Conservation (phyloP, 2,888 invertebrate genomes). For the Caenorhabditis japonica region DNA sequence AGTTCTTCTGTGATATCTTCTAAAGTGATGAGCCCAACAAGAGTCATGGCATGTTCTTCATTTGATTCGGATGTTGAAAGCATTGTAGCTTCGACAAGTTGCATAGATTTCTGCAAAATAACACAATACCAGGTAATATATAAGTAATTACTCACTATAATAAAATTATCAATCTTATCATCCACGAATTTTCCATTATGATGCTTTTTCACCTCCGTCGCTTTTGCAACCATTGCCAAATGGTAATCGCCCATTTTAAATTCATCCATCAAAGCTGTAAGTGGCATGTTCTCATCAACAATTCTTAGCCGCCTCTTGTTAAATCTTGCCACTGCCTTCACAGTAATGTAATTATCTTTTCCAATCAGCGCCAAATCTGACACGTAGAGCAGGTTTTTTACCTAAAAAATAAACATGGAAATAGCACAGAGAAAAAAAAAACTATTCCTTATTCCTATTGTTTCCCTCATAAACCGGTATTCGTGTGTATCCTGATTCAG, state of each 20-base stretch:
- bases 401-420: slow-evolving; percentile 38
- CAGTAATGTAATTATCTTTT: slow-evolving; percentile 89
- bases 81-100: slow-evolving; percentile 47
- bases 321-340: slow-evolving; percentile 70
- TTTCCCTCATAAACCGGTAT: slow-evolving; percentile 90
- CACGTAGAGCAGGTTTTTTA: slow-evolving; percentile 84
- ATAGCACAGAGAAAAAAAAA: too few species aligned
- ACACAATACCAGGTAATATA: not conserved
- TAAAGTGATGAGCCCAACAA: slow-evolving; percentile 91
- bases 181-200: slow-evolving; percentile 39
- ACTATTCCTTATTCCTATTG: slow-evolving; percentile 82
- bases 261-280: slow-evolving; percentile 94
- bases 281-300: slow-evolving; percentile 93
- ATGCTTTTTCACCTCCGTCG: slow-evolving; percentile 26
- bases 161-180: slow-evolving; percentile 29
- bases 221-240: slow-evolving; percentile 48
- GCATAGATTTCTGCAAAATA: slow-evolving; percentile 32
- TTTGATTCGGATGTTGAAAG: slow-evolving; percentile 83
- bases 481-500: slow-evolving; percentile 90
- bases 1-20: slow-evolving; percentile 74
- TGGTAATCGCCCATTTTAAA: slow-evolving; percentile 86
- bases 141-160: slow-evolving; percentile 17
- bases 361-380: slow-evolving; percentile 98
- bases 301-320: slow-evolving; percentile 96
- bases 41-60: slow-evolving; percentile 83